Conservation (phyloP, 2,797 vertebrate genomes). For the Vespertilio murinus region DNA sequence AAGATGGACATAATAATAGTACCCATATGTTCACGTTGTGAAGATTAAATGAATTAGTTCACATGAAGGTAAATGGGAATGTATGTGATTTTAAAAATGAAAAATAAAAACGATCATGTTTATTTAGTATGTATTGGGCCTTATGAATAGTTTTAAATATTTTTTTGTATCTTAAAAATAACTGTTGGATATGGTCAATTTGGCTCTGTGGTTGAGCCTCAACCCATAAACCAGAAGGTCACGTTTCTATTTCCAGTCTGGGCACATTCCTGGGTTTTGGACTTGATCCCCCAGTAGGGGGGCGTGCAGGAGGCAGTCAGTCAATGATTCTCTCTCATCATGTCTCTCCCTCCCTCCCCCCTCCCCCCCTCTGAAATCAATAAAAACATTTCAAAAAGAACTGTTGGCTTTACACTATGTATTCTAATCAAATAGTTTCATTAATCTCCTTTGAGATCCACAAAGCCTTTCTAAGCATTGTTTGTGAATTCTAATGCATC, state of each 20-base stretch:
- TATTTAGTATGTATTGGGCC: not conserved
- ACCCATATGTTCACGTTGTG: not conserved
- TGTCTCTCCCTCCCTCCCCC: too few relatives aligned
- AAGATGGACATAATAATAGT: not conserved
- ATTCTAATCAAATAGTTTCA: conserved; percentile 67
- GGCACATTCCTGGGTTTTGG: too few relatives aligned
- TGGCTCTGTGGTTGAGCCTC: too few relatives aligned
- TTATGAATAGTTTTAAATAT: conserved; percentile 46
- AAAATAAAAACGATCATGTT: not conserved
- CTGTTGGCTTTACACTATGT: conserved; percentile 43
- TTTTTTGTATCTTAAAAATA: conserved; percentile 57
- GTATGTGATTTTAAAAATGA: not conserved
- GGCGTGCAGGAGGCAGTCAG: too few relatives aligned
- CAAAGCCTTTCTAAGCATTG: conserved; percentile 56
- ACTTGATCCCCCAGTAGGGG: too few relatives aligned
- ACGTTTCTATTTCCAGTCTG: too few relatives aligned
- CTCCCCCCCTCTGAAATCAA: too few relatives aligned
- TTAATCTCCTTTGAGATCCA: conserved; percentile 57
- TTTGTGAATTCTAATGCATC: conserved; percentile 64
- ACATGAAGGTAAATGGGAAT: not conserved
- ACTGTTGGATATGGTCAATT: not conserved
- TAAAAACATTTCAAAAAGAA: conserved; percentile 18
- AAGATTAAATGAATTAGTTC: not conserved
- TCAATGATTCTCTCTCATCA: too few relatives aligned
- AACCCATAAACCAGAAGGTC: too few relatives aligned